These are phyloP conservation scores for Troides helena DNA, from an alignment of 2,888 invertebrate genomes.

Conservation along the genomic window DNA sequence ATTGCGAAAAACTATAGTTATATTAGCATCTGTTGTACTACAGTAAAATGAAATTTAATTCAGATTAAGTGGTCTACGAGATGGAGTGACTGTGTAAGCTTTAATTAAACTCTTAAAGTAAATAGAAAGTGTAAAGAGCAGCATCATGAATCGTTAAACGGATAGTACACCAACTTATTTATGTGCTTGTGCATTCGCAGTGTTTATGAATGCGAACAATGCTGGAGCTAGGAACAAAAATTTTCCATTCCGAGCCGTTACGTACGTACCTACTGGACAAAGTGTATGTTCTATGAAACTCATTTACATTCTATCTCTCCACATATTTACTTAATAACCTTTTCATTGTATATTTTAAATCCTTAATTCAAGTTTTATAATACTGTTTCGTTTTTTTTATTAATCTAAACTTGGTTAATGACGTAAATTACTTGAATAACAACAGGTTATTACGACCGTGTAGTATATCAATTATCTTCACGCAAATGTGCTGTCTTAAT, in stretches of 20 bases:
- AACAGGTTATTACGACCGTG: too few relatives aligned
- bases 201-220: conserved; percentile 15
- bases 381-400: too few relatives aligned
- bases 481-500: too few relatives aligned
- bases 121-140: conserved; percentile 1
- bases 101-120: neutral
- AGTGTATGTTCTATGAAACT: neutral
- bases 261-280: neutral
- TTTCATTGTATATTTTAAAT: too few relatives aligned
- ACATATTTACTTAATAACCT: neutral
- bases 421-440: too few relatives aligned
- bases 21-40: too few relatives aligned
- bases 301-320: neutral
- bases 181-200: conserved; percentile 11
- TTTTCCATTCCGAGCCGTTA: conserved; percentile 2
- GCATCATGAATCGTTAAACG: conserved; percentile 13
- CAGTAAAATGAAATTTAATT: too few relatives aligned
- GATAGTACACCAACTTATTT: conserved; percentile 4
- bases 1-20: too few relatives aligned
- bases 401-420: too few relatives aligned
- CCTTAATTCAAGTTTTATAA: too few relatives aligned
- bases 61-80: too few relatives aligned
- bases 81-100: neutral
- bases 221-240: conserved; percentile 2
- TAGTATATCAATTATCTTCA: too few relatives aligned